Percentiles rank a stretch among this genome's conserved stretches.
Evolutionary conservation across 1,140 invertebrate genomes (phyloP).

Genomic region (Melanaphis sacchari): DNA sequence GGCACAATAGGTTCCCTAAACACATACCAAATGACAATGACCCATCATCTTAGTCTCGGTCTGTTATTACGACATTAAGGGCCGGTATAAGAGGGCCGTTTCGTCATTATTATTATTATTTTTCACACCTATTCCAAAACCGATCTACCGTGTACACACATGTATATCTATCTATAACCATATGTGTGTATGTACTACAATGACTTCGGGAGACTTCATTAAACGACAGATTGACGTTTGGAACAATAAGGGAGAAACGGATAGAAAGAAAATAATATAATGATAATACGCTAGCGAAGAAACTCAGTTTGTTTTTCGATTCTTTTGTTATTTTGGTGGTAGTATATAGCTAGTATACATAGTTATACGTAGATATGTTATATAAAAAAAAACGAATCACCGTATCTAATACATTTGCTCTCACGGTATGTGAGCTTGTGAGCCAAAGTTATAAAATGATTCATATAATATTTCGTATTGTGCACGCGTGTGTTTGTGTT

Average conservation of each 20-base stretch:
- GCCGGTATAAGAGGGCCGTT: conserved; percentile 55
- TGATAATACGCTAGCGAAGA: not conserved
- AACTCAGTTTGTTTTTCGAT: conserved; percentile 52
- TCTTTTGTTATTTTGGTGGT: conserved; percentile 44
- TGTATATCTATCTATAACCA: not conserved
- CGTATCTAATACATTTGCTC: not conserved
- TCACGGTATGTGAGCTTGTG: conserved; percentile 18
- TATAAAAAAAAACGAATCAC: conserved; percentile 40
- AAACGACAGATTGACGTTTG: conserved; percentile 58
- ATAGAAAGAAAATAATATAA: conserved; percentile 28
- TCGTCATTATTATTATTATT: conserved; percentile 48
- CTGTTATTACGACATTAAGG: conserved; percentile 58
- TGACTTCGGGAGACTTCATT: conserved; percentile 57
- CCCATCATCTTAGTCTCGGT: conserved; percentile 53
- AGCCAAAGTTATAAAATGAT: not conserved
- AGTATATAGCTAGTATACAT: not conserved
- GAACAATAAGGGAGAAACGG: conserved; percentile 54
- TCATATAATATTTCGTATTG: not conserved
- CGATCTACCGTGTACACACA: conserved; percentile 30
- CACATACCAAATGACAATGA: conserved; percentile 50
- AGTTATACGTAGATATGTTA: not conserved
- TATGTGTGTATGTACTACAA: conserved; percentile 26
- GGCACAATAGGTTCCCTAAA: conserved; percentile 50
- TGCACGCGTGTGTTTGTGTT: not conserved
- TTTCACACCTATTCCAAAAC: conserved; percentile 58